Conservation (phyloP, 2,113 vertebrate species). For the Laticauda colubrina region DNA sequence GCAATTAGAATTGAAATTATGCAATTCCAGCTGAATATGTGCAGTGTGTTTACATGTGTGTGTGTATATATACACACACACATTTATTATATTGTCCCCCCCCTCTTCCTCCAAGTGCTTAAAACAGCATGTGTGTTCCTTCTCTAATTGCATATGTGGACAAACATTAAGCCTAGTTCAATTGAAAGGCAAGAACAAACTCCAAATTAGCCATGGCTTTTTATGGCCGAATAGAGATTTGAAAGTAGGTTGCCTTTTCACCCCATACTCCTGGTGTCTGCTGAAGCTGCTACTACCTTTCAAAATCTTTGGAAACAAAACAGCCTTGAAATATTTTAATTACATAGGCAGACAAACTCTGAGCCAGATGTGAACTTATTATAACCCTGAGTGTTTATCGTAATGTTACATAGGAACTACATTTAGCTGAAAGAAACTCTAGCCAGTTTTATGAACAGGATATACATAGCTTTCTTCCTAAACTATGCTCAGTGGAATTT, state of each 20-base stretch:
- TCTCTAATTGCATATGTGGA: not conserved
- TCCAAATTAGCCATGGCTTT: not conserved
- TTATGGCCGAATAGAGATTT: not conserved
- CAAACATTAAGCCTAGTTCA: not conserved
- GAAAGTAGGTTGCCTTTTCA: not conserved
- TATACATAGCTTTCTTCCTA: not conserved
- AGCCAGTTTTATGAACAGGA: not conserved
- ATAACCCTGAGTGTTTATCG: not conserved
- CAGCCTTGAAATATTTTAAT: not conserved
- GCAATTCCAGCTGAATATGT: not conserved
- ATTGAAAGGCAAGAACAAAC: not conserved
- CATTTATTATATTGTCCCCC: not conserved
- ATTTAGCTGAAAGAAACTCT: not conserved
- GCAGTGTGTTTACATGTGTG: not conserved
- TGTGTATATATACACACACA: rapidly evolving
- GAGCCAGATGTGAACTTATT: not conserved
- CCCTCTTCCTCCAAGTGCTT: not conserved
- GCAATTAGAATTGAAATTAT: not conserved
- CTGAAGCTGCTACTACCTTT: not conserved
- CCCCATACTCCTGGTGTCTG: not conserved
- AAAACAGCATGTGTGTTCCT: not conserved
- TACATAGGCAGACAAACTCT: not conserved
- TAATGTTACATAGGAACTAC: not conserved
- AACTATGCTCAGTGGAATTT: not conserved
- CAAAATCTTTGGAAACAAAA: not conserved